Percentiles rank a stretch among this genome's conserved stretches.
These are phyloP conservation scores for Philonicus albiceps DNA, from an alignment of 2,888 invertebrate genomes.

Conservation along the genomic window DNA sequence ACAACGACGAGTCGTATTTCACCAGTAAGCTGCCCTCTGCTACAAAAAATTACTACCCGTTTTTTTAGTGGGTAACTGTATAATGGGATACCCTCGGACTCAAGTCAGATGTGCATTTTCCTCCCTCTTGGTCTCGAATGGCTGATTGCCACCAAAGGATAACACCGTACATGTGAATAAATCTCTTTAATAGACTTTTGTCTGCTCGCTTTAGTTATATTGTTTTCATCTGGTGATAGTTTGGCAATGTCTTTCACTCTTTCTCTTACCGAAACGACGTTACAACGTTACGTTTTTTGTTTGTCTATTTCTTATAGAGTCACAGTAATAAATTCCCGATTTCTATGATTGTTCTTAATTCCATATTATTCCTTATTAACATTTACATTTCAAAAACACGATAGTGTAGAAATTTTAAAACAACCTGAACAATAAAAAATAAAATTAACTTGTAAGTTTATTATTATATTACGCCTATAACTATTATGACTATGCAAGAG, in stretches of 20 bases:
- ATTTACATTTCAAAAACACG: too few species aligned
- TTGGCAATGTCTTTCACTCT: neutral
- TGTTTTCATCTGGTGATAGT: slow-evolving; percentile 21
- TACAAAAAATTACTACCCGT: slow-evolving; percentile 9
- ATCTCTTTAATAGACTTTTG: slow-evolving; percentile 41
- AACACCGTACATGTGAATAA: slow-evolving; percentile 34
- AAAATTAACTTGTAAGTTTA: too few species aligned
- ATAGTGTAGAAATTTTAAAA: too few species aligned
- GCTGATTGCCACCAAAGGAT: slow-evolving; percentile 42
- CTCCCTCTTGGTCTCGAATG: neutral
- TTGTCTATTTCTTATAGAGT: too few species aligned
- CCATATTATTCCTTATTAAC: too few species aligned
- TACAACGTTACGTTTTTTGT: neutral
- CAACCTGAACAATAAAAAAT: too few species aligned
- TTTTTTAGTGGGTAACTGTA: neutral
- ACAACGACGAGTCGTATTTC: slow-evolving; percentile 14
- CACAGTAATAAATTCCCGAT: neutral
- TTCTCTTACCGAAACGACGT: neutral
- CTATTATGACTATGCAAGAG: too few species aligned
- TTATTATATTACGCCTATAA: too few species aligned
- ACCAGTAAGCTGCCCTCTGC: slow-evolving; percentile 23
- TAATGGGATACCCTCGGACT: neutral
- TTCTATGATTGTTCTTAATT: neutral
- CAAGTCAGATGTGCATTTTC: slow-evolving; percentile 14
- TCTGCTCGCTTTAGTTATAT: slow-evolving; percentile 31